Conservation (phyloP, 1,140 invertebrate species). For the Drosophila ohnishii region DNA sequence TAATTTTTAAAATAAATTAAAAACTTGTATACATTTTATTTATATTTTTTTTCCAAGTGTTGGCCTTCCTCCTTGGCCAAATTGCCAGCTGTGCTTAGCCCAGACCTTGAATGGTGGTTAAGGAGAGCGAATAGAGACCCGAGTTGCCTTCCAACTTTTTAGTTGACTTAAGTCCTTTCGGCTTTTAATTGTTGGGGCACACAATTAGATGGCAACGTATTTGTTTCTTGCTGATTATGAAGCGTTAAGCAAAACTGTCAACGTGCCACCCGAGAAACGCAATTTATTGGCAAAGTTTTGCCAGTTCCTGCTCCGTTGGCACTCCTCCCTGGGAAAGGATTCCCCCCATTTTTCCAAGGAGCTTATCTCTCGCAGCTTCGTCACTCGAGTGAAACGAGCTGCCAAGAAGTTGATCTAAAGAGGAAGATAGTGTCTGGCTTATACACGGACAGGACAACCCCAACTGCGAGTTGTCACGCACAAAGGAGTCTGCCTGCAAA, state of each 20-base stretch:
- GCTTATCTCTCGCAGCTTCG: conserved; percentile 75
- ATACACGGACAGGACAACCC: conserved; percentile 31
- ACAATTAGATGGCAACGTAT: conserved; percentile 82
- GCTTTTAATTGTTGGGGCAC: conserved; percentile 73
- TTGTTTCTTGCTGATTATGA: conserved; percentile 83
- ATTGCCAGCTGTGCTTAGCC: conserved; percentile 10
- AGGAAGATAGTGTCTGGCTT: conserved; percentile 67
- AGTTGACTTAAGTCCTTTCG: conserved; percentile 60
- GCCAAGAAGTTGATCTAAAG: conserved; percentile 74
- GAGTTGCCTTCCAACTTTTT: conserved; percentile 40
- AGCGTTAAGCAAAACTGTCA: conserved; percentile 83
- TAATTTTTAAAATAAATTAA: not conserved
- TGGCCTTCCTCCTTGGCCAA: not conserved
- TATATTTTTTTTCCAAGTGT: conserved; percentile 8
- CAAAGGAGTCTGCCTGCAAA: conserved; percentile 81
- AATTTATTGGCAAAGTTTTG: conserved; percentile 82
- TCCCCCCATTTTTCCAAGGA: conserved; percentile 48
- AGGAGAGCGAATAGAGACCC: not conserved
- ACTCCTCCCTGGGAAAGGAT: conserved; percentile 5
- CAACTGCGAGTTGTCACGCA: conserved; percentile 67
- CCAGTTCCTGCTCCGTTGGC: conserved; percentile 9
- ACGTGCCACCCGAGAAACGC: conserved; percentile 75
- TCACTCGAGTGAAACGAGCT: conserved; percentile 75
- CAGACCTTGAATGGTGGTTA: conserved; percentile 11
- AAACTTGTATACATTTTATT: not conserved